Evolutionary conservation across 2,113 vertebrate genomes (phyloP), one percentile per base, ranked within the genome.

Genomic region (Zosterops lateralis): DNA sequence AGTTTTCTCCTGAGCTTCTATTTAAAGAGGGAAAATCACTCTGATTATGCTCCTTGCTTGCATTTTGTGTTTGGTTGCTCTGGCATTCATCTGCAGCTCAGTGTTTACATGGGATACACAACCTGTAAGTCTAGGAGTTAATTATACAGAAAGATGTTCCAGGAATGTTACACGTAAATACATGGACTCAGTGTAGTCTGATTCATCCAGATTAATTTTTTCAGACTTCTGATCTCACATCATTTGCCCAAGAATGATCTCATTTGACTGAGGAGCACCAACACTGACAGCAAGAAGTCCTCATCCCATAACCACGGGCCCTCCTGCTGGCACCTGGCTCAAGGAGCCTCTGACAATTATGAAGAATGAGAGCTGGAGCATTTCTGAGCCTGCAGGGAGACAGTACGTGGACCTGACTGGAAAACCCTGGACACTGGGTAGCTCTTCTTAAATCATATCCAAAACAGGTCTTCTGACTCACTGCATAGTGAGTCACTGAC

Each of bases 21-120:
- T 90, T 94, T 96, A 82, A 71, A 72, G 67, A 58, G 73, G 48
- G 38, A 58, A 75, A 90, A 77, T 65, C 61, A 68, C 64, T 75
- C 58, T 4, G 15, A 31, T 82, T 73, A 32, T 8, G 24, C 21
- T 90, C 58, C n/a, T 92, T 65, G 29, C 57, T 53, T 48, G 34
- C 54, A 36, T 54, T 71, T 90, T 76, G 78, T 81, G 44, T 86
- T 91, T 70, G 47, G 28, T 64, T 83, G 72, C 61, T 91, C 50
- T 12, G 31, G 83, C n/a, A 14, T 25, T 64, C 58, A 7, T 65
- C 56, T 48, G 71, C 42, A 84, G 68, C 45, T 79, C 58, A 29
- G 26, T 61, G 29, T 53, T 72, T 74, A 83, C 47, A 65, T 3
- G 75, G 34, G 68, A 34, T 48, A 75, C 25, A 44, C 42, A 80